Conservation (phyloP, 1,140 invertebrate species). For the Drosophila athabasca region DNA sequence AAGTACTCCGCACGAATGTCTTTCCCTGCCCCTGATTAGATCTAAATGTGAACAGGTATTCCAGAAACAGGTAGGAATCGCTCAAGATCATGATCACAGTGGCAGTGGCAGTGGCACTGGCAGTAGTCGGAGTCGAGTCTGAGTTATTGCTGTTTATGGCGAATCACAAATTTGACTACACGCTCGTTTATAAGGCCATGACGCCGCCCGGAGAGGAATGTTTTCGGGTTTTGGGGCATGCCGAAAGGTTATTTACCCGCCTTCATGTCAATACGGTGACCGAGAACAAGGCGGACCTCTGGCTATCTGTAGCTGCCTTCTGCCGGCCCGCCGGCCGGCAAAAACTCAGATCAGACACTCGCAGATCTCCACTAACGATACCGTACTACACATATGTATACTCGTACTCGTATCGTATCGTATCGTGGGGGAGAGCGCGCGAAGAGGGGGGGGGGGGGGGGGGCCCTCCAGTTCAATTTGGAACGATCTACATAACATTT, state of each 20-base stretch:
- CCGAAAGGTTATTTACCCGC: constrained; percentile 76
- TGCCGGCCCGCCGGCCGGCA: constrained; percentile 10
- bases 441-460: not conserved
- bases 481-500: constrained; percentile 78
- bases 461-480: constrained; percentile 24
- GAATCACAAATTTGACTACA: constrained; percentile 49
- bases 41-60: constrained; percentile 33
- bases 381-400: constrained; percentile 39
- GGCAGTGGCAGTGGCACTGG: too few species aligned
- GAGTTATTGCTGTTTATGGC: constrained; percentile 38
- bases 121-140: constrained; percentile 10
- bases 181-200: constrained; percentile 42
- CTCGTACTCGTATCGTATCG: too few species aligned
- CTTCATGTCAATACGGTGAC: constrained; percentile 65
- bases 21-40: constrained; percentile 8
- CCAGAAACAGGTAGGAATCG: constrained; percentile 29
- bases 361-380: constrained; percentile 71
- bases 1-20: constrained; percentile 6
- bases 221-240: constrained; percentile 41
- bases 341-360: constrained; percentile 37
- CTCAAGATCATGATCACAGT: constrained; percentile 15
- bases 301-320: too few species aligned
- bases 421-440: constrained; percentile 3
- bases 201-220: constrained; percentile 5
- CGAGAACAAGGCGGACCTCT: constrained; percentile 16